Evolutionary conservation across 92 coral and sea anemone species (phyloP), one percentile per base, ranked within the genome.

Genomic region (Porites evermanni): DNA sequence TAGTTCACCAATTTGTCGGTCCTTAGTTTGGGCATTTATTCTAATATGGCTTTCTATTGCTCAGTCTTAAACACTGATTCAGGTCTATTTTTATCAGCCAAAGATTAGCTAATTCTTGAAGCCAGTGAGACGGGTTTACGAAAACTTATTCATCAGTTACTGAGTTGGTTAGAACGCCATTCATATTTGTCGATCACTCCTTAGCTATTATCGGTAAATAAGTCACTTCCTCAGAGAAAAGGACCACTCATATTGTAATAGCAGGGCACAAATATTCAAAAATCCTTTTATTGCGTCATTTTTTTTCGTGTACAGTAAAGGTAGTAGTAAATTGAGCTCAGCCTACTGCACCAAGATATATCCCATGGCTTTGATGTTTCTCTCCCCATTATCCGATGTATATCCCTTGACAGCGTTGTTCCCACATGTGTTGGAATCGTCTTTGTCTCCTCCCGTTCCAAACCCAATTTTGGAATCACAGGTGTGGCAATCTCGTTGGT

Each of bases 401-500:
- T 0, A 1, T 11, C 38, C 66, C 0, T 6, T 63, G 0, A 18
- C 9, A 6, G 59, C 32, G 7, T 17, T n/a, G 61, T 74, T 16
- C 4, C 63, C 63, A 74, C 63, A 51, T 13, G 59, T 74, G 63
- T 52, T 74, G 63, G 59, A 50, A 9, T 73, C 32, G 21, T 73
- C 58, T 4, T 13, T 19, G 1, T 19, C 0, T 18, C 66, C 66
- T 63, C 23, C 66, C 1, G 66, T 63, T 18, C 66, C 67, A 63
- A 63, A 63, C 21, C 67, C 67, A 8, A 63, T 63, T 63, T 0
- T 14, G 6, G n/a, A 18, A 7, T 63, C 67, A 56, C 61, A 56
- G 13, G 0, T 0, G 0, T 0, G 0, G 0, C 67, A 63, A 3
- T 2, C 8, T 1, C 6, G 12, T 19, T 61, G 16, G 18, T 61